These are phyloP conservation scores for Dryobates pubescens DNA, from an alignment of 2,797 vertebrate species.

Conservation along the genomic window DNA sequence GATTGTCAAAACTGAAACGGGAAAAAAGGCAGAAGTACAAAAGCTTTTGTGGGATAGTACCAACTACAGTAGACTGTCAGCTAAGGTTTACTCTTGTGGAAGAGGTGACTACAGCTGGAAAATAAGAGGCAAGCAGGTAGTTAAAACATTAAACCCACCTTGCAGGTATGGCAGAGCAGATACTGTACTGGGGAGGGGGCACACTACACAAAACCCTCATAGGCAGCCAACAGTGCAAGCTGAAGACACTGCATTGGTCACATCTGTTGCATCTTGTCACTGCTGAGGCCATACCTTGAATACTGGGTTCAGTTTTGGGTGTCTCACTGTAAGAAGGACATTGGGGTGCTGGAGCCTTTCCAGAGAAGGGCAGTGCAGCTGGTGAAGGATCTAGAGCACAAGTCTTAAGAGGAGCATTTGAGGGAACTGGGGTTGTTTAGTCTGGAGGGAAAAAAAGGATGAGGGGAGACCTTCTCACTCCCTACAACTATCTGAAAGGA, in stretches of 20 bases:
- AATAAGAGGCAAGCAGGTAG: neutral
- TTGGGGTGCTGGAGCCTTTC: no score
- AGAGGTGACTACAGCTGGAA: neutral
- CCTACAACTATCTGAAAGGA: no score
- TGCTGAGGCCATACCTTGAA: no score
- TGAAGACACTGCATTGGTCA: neutral
- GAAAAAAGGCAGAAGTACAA: neutral
- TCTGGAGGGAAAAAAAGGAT: no score
- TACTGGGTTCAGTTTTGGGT: no score
- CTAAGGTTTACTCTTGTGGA: neutral
- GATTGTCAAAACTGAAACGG: neutral
- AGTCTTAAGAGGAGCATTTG: no score
- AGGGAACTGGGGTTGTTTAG: no score
- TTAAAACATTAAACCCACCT: neutral
- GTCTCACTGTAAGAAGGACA: no score
- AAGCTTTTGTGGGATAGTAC: neutral
- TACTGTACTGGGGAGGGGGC: neutral
- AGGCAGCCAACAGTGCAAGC: neutral
- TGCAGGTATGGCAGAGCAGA: neutral
- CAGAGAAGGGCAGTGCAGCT: no score
- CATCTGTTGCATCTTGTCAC: neutral
- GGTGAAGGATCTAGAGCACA: no score
- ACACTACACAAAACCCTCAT: fast-evolving
- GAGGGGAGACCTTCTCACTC: no score
- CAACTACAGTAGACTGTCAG: neutral